Evolutionary conservation across 2,888 invertebrate genomes (phyloP).

Genomic region (Pseudococcus longispinus): DNA sequence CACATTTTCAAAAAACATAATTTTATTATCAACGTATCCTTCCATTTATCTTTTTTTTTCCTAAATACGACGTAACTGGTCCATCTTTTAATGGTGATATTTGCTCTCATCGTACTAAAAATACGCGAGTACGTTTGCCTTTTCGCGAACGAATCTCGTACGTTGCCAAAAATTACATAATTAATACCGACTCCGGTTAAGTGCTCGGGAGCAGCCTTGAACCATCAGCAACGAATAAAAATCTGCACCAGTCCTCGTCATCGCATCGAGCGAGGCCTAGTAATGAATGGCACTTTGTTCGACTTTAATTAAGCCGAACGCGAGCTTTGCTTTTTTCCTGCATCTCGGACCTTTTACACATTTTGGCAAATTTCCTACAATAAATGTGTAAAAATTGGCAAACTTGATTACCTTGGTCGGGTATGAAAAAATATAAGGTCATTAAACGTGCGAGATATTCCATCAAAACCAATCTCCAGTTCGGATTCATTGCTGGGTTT

Average conservation of each 20-base stretch:
- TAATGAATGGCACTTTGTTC: slow-evolving; percentile 34
- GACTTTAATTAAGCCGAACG: slow-evolving; percentile 23
- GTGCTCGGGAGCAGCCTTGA: background rate
- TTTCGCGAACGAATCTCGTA: background rate
- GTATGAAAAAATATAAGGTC: background rate
- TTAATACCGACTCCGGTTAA: background rate
- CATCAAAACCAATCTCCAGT: too few species aligned
- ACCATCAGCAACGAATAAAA: background rate
- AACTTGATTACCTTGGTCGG: slow-evolving; percentile 16
- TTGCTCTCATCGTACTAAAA: background rate
- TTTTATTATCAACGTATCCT: background rate
- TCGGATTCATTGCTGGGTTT: too few species aligned
- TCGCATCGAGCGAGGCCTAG: background rate
- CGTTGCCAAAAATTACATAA: slow-evolving; percentile 18
- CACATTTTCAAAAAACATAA: background rate
- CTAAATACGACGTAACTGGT: background rate
- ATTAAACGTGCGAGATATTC: background rate
- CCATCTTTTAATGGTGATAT: background rate
- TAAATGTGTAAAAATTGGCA: slow-evolving; percentile 32
- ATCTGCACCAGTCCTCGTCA: background rate
- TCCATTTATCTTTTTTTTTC: background rate
- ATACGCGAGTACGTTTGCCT: slow-evolving; percentile 5
- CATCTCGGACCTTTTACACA: background rate
- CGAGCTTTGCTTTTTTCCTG: background rate
- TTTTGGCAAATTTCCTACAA: slow-evolving; percentile 23